Conservation (phyloP, 1,140 invertebrate genomes). For the Diorhabda elongata region DNA sequence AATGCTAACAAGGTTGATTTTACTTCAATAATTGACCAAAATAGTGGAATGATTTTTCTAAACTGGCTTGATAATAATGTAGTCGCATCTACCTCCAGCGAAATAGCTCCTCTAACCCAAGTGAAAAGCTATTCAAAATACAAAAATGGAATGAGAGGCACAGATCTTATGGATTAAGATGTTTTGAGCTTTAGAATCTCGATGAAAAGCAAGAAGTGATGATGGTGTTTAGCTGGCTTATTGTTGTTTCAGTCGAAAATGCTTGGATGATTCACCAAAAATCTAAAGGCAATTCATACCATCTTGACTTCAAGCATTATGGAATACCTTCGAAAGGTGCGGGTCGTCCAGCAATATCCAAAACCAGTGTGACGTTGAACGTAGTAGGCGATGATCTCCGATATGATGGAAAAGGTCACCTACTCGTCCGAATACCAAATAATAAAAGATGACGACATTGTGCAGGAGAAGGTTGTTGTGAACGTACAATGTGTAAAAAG, state of each 20-base stretch:
- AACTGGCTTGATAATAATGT: too few species aligned
- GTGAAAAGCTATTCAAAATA: slow-evolving; percentile 35
- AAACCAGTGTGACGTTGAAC: slow-evolving; percentile 7
- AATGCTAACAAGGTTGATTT: too few species aligned
- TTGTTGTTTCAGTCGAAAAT: slow-evolving; percentile 42
- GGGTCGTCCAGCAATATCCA: slow-evolving; percentile 13
- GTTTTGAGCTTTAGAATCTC: slow-evolving; percentile 39
- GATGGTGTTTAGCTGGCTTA: slow-evolving; percentile 40
- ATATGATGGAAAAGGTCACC: slow-evolving; percentile 20
- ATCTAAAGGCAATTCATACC: slow-evolving; percentile 28
- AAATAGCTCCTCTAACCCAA: too few species aligned
- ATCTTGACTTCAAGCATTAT: slow-evolving; percentile 28
- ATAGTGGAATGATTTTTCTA: too few species aligned
- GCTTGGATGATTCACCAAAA: slow-evolving; percentile 39
- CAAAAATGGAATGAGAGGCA: slow-evolving; percentile 42
- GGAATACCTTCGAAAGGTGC: slow-evolving; percentile 16
- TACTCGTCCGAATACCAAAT: slow-evolving; percentile 20
- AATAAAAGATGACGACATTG: not conserved
- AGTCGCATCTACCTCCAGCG: too few species aligned
- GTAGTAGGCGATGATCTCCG: slow-evolving; percentile 22
- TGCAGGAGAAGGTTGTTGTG: slow-evolving; percentile 21
- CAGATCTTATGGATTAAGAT: slow-evolving; percentile 45
- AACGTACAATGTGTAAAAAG: slow-evolving; percentile 11
- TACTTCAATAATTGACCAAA: too few species aligned
- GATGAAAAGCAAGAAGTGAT: slow-evolving; percentile 45